A percentile compares a stretch with the other conserved stretches of the same genome.
phyloP scores from a whole-genome alignment of 1,140 invertebrate species.

The Platyscapa corneri region DNA sequence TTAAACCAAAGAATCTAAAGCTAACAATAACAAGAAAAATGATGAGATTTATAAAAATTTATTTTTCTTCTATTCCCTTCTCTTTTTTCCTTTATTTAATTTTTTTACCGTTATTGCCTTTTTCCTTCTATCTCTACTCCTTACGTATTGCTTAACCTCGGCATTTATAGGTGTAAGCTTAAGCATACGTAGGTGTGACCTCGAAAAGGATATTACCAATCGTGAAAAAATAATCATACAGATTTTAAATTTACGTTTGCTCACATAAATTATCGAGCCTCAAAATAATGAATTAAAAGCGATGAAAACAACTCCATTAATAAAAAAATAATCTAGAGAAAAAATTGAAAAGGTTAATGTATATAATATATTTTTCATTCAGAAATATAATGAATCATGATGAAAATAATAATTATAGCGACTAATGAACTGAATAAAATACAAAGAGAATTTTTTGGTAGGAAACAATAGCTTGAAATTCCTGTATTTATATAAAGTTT shows the following conservation, averaged over 20 bases:
- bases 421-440: not conserved
- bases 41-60: not conserved
- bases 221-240: too few species aligned
- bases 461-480: not conserved
- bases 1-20: not conserved
- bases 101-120: not conserved
- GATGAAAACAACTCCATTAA: not conserved
- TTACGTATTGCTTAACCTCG: not conserved
- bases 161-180: too few species aligned
- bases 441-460: not conserved
- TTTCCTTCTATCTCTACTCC: not conserved
- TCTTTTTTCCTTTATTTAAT: not conserved
- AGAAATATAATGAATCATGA: not conserved
- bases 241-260: not conserved
- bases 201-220: too few species aligned
- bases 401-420: not conserved
- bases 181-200: too few species aligned
- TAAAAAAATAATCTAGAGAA: not conserved
- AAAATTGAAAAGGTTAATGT: not conserved
- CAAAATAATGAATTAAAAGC: not conserved
- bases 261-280: not conserved
- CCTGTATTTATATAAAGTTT: not conserved
- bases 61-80: not conserved
- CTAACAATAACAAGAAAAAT: not conserved
- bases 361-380: constrained; percentile 22